Evolutionary conservation across 1,140 invertebrate genomes (phyloP), one percentile per base, ranked within the genome.

Genomic region (Popillia japonica): DNA sequence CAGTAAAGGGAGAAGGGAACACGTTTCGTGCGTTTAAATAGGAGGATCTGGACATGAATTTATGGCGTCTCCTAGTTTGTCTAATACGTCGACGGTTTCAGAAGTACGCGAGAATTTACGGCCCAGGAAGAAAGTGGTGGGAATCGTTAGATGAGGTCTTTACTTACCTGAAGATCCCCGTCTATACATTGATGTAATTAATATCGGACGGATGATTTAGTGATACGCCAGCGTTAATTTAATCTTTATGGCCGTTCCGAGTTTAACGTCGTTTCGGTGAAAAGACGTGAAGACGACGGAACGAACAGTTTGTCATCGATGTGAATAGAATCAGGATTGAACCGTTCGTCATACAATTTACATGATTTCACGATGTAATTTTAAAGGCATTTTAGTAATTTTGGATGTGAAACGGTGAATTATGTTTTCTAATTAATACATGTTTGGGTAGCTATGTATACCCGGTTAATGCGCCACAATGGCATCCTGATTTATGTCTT

Each of bases 161-260:
- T 17, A 14, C 48, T 4, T 55, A 55, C 14, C 48, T 55, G n/a
- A 7, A 14, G 48, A 55, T 55, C n/a, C 14, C 14, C 48, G 11
- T 34, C 27, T 34, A 34, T 34, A 34, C 27, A 55, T 10, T 17
- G 6, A 6, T 17, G 48, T 55, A n/a, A 55, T 55, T 55, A 55
- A 55, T 55, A 55, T n/a, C 48, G 48, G 48, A 20, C n/a, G 48
- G 48, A 55, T 55, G 48, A 55, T 55, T 55, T 55, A 55, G 0
- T 17, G 48, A 55, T 55, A 17, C 48, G 48, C 14, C 14, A 17
- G 48, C 48, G 11, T 17, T 17, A 55, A 55, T 55, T 55, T 55
- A 55, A 55, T 55, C 48, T 55, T 55, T 55, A 17, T 17, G 48
- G 4, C 17, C 48, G 14, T 7, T 17, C 17, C 14, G 48, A 55